phyloP scores from a whole-genome alignment of 2,113 vertebrate species.

The Scomber japonicus region DNA sequence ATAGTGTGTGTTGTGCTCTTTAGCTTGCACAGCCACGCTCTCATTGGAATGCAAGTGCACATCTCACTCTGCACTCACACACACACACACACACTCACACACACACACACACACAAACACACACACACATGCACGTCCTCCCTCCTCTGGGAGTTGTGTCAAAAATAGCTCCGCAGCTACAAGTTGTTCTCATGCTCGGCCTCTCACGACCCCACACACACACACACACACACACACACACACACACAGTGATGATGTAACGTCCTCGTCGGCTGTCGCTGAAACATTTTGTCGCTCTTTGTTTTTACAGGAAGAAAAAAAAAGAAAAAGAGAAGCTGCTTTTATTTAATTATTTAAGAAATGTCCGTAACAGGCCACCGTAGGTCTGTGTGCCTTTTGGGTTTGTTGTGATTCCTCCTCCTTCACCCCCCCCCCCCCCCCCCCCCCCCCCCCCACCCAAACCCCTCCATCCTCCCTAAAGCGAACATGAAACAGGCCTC shows the following conservation, averaged over 20 bases:
- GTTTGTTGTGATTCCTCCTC: neutral
- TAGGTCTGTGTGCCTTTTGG: neutral
- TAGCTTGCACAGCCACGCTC: conserved; percentile 50
- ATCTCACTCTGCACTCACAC: conserved; percentile 29
- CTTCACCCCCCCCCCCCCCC: neutral
- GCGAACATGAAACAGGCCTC: neutral
- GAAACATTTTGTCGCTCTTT: neutral
- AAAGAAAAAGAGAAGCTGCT: too few species aligned
- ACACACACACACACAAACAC: neutral
- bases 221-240: too few species aligned
- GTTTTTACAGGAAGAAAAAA: neutral
- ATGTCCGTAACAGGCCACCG: neutral
- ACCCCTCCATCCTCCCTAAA: neutral
- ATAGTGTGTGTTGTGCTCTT: conserved; percentile 16
- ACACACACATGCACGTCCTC: conserved; percentile 26
- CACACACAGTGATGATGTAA: conserved; percentile 41
- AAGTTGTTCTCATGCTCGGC: conserved; percentile 46
- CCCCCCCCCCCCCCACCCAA: neutral
- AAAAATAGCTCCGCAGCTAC: conserved; percentile 59
- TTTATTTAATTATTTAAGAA: too few species aligned
- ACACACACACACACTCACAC: neutral
- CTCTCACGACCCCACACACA: conserved; percentile 2
- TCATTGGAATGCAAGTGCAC: conserved; percentile 58
- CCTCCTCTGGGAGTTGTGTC: conserved; percentile 41
- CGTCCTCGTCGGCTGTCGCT: conserved; percentile 1